Evolutionary conservation across 2,888 invertebrate species (phyloP), one percentile per base, ranked within the genome.

Genomic region (Thalpophila matura): DNA sequence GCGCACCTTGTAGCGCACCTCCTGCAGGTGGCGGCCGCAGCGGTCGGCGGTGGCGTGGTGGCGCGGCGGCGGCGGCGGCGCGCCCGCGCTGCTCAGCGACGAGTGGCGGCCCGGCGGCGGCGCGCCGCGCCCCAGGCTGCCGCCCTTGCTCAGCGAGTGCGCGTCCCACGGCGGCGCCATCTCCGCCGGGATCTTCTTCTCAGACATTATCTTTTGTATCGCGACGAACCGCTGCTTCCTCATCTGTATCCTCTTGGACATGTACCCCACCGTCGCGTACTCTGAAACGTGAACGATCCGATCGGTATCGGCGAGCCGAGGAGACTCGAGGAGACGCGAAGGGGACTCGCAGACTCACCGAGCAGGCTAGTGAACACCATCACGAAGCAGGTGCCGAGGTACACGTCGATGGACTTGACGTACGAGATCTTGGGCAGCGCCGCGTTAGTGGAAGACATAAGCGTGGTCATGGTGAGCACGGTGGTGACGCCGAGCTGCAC

Each of bases 361-460:
- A 99, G 96, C 89, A 99, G 96, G 90, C 98, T 98, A 84, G 98
- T 98, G 96, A 99, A 99, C 88, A 99, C 99, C 98, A 99, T 99
- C 91, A 99, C 98, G 97, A 99, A 99, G 96, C 98, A 98, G 89
- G 98, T 98, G 90, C 98, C 98, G 94, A 98, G 96, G 95, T 98
- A 99, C 87, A 99, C 98, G 95, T 99, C 99, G 95, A 99, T 99
- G 87, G 98, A 98, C 95, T 99, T 99, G 95, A 99, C 98, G 96
- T 99, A 99, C 83, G 98, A 98, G 92, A 99, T 98, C 96, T 99
- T 98, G 85, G 99, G 99, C 94, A 99, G 96, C 86, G 98, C 98
- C 86, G 98, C 98, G 95, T 98, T 98, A 86, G 98, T 98, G 91
- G 98, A 98, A 88, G 98, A 98, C 98, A 98, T 98, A 89, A 98